Evolutionary conservation across 2,888 invertebrate species (phyloP).

Genomic region (Seira musarum): DNA sequence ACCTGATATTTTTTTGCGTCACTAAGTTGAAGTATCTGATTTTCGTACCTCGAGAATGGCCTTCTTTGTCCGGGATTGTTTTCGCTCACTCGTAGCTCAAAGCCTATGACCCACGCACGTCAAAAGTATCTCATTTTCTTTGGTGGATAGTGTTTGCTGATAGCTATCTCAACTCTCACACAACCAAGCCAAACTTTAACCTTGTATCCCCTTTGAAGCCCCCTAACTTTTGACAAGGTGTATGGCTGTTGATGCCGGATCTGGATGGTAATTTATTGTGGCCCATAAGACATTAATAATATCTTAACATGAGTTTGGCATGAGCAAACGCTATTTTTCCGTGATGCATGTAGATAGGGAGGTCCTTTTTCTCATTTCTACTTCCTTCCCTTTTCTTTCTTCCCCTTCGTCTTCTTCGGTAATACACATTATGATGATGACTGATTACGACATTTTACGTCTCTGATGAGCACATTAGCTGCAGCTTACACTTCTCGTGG

Average conservation of each 20-base stretch:
- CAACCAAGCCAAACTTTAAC: neutral
- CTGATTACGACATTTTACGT: conserved; percentile 62
- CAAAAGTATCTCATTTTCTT: too few relatives aligned
- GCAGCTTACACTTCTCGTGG: conserved; percentile 51
- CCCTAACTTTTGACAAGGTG: neutral
- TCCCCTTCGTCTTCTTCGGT: neutral
- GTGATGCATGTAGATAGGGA: too few relatives aligned
- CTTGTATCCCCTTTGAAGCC: neutral
- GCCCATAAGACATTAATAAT: conserved; percentile 4
- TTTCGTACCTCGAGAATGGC: too few relatives aligned
- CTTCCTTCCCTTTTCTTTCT: neutral
- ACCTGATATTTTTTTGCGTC: too few relatives aligned
- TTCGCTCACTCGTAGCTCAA: too few relatives aligned
- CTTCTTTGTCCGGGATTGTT: too few relatives aligned
- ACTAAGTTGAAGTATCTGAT: too few relatives aligned
- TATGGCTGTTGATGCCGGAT: conserved; percentile 1
- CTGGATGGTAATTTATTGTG: conserved; percentile 4
- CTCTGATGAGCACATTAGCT: conserved; percentile 62
- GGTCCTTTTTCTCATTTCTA: neutral
- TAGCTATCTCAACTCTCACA: neutral
- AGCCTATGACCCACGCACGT: too few relatives aligned
- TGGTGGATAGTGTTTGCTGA: neutral
- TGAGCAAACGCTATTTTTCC: neutral
- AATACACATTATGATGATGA: conserved; percentile 36
- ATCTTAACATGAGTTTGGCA: conserved; percentile 7